phyloP scores from a whole-genome alignment of 2,113 vertebrate species.

The Anthoscopus minutus region DNA sequence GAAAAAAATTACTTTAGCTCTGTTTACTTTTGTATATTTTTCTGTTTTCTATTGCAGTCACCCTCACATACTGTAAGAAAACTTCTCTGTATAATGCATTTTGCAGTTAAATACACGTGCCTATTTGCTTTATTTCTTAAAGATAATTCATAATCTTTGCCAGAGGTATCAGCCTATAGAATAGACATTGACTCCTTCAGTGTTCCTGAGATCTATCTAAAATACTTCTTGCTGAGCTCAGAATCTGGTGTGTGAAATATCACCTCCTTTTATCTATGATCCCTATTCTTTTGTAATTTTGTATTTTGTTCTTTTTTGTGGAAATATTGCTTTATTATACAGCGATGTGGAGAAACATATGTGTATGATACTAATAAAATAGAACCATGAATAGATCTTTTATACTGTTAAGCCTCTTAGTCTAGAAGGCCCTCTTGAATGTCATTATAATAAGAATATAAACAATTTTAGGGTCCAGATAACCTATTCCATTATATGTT shows the following conservation, averaged over 20 bases:
- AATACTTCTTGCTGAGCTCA: neutral
- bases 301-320: neutral
- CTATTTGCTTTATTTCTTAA: neutral
- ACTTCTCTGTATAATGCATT: neutral
- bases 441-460: neutral
- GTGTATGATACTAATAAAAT: neutral
- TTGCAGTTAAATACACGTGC: neutral
- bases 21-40: neutral
- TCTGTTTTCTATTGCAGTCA: neutral
- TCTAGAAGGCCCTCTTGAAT: neutral
- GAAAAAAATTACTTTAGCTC: neutral
- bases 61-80: neutral
- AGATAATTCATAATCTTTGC: neutral
- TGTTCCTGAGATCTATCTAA: neutral
- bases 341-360: neutral
- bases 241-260: neutral
- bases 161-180: neutral
- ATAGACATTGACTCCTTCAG: neutral
- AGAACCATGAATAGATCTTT: neutral
- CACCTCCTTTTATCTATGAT: neutral
- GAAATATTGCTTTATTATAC: neutral
- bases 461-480: neutral
- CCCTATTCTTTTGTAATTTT: neutral
- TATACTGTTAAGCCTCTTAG: neutral
- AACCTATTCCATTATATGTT: neutral